Evolutionary conservation across 2,888 invertebrate genomes (phyloP), one percentile per base, ranked within the genome.

Genomic region (Pammene aurita): DNA sequence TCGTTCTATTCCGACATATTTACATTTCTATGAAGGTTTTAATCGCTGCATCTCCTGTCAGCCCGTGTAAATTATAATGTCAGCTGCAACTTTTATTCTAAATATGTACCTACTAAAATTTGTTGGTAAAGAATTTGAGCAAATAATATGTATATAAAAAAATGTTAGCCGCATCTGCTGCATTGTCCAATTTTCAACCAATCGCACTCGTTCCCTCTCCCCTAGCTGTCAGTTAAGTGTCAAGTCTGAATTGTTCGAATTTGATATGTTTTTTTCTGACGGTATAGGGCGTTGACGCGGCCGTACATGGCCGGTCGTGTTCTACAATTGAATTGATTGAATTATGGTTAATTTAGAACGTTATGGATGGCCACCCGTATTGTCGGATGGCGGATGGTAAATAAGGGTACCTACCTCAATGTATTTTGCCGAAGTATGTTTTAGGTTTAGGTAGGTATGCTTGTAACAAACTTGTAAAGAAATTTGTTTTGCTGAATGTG

Each of bases 281-380:
- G 73, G 73, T 75, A 76, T 80, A 87, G 91, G 91, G 91, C 92
- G 91, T 90, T 88, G 89, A 90, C 90, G 89, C 80, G 77, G 73
- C 77, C 76, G 84, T 86, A 89, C 86, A 89, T 85, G 85, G 86
- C 83, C 85, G 83, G 86, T 81, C 83, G 81, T 88, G 87, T 89
- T 84, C 76, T 84, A 91, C 91, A 92, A 90, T 90, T 89, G 89
- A 86, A 85, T 84, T 91, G 89, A 91, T 92, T 91, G 90, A 91
- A 92, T 92, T 90, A 90, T 80, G 80, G 83, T 84, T 87, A 89
- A 90, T 90, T 89, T 82, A 80, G 80, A 77, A 80, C 83, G 81
- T 90, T 87, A 90, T 89, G 86, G 88, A 88, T 89, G 80, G 78
- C 88, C 87, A 84, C 92, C 92, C 91, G 91, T 86, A 92, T 92